phyloP scores from a whole-genome alignment of 2,113 vertebrate species.

The Myiagra hebetior region DNA sequence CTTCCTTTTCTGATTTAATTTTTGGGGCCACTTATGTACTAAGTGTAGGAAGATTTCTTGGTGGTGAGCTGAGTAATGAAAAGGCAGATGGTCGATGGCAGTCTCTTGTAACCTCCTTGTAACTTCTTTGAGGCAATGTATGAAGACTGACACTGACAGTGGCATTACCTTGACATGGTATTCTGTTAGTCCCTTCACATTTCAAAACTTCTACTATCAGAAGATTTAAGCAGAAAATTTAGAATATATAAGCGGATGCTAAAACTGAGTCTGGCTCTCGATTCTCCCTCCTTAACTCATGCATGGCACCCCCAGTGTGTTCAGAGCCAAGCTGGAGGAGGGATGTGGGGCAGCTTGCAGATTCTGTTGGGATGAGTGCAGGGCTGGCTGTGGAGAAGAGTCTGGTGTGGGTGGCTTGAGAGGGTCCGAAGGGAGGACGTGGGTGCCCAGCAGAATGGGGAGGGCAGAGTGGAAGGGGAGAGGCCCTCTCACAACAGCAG shows the following conservation, averaged over 20 bases:
- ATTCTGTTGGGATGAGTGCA: not conserved
- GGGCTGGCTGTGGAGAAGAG: not conserved
- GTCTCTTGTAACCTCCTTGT: not conserved
- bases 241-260: not conserved
- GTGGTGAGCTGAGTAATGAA: not conserved
- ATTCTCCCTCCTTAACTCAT: not conserved
- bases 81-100: not conserved
- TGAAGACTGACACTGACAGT: not conserved
- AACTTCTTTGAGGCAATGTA: not conserved
- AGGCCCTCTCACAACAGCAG: accelerated
- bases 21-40: not conserved
- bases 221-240: not conserved
- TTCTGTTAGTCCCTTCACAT: not conserved
- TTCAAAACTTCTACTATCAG: not conserved
- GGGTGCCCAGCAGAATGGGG: not conserved
- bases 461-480: not conserved
- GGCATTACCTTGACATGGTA: not conserved
- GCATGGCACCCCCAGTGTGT: not conserved
- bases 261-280: not conserved
- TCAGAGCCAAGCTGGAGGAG: not conserved
- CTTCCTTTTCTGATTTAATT: not conserved
- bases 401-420: not conserved
- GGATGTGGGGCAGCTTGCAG: not conserved
- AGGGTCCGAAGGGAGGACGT: accelerated
- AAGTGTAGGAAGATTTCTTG: not conserved